Conservation (phyloP, 2,113 vertebrate genomes). For the Notechis scutatus region DNA sequence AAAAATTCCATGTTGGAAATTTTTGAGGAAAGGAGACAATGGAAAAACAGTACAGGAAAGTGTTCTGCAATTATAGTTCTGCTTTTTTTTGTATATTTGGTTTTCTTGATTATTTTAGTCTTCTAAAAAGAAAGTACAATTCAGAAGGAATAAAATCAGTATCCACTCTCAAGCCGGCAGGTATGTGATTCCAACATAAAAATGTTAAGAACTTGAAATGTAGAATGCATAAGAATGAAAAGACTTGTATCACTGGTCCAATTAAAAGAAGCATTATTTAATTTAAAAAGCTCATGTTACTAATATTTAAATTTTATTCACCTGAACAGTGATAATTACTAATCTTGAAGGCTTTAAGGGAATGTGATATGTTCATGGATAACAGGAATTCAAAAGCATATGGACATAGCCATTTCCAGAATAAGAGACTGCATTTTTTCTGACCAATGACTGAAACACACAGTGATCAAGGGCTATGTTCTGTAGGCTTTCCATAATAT, state of each 20-base stretch:
- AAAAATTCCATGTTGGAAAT: background rate
- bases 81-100: slow-evolving; percentile 10
- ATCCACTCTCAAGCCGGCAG: slow-evolving; percentile 38
- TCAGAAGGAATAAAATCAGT: slow-evolving; percentile 19
- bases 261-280: slow-evolving; percentile 10
- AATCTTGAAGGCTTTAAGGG: background rate
- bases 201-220: slow-evolving; percentile 36
- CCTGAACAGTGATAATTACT: background rate
- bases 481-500: background rate
- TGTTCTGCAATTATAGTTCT: slow-evolving; percentile 33
- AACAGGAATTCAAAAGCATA: background rate
- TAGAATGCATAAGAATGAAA: slow-evolving; percentile 11
- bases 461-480: background rate
- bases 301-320: slow-evolving; percentile 36
- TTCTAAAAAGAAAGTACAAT: slow-evolving; percentile 25
- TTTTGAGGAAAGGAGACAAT: background rate
- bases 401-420: background rate
- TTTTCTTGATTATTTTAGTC: slow-evolving; percentile 36
- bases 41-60: background rate
- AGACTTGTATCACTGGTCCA: background rate
- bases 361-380: background rate
- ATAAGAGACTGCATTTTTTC: background rate
- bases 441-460: background rate
- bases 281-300: slow-evolving; percentile 41
- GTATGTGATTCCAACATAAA: background rate